A percentile compares a stretch with the other conserved stretches of the same genome.
Evolutionary conservation across 2,888 invertebrate species (phyloP).

Genomic region (Lucinisca nassula): DNA sequence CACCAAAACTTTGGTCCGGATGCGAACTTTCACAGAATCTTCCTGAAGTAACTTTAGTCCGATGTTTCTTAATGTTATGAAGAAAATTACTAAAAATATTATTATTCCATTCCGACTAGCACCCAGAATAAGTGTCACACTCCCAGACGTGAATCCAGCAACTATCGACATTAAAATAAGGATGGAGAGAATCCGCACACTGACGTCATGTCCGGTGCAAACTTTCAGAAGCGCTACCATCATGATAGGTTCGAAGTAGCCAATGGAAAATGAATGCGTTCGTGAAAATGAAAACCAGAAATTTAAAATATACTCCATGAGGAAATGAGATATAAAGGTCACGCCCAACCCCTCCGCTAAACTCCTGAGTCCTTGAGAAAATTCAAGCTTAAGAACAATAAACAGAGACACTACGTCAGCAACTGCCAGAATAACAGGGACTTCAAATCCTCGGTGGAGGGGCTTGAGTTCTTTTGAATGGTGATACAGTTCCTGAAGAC

Average conservation of each 20-base stretch:
- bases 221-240: slow-evolving; percentile 51
- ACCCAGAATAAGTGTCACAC: slow-evolving; percentile 28
- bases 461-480: slow-evolving; percentile 53
- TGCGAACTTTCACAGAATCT: slow-evolving; percentile 45
- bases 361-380: slow-evolving; percentile 22
- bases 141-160: slow-evolving; percentile 54
- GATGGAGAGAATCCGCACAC: slow-evolving; percentile 3
- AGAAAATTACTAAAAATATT: slow-evolving; percentile 60
- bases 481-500: slow-evolving; percentile 58
- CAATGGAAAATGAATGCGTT: slow-evolving; percentile 54
- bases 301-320: slow-evolving; percentile 43
- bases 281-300: slow-evolving; percentile 59
- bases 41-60: slow-evolving; percentile 61
- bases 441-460: slow-evolving; percentile 55
- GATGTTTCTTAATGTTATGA: slow-evolving; percentile 64
- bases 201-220: slow-evolving; percentile 54
- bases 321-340: slow-evolving; percentile 47
- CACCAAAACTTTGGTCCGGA: slow-evolving; percentile 33
- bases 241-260: slow-evolving; percentile 65
- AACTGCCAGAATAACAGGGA: slow-evolving; percentile 44
- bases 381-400: slow-evolving; percentile 50
- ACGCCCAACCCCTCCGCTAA: slow-evolving; percentile 49
- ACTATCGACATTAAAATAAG: slow-evolving; percentile 43
- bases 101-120: slow-evolving; percentile 57
- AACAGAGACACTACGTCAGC: slow-evolving; percentile 37